A percentile compares a stretch with the other conserved stretches of the same genome.
These are phyloP conservation scores for Syngnathus acus DNA, from an alignment of 2,797 vertebrate genomes.

Conservation along the genomic window DNA sequence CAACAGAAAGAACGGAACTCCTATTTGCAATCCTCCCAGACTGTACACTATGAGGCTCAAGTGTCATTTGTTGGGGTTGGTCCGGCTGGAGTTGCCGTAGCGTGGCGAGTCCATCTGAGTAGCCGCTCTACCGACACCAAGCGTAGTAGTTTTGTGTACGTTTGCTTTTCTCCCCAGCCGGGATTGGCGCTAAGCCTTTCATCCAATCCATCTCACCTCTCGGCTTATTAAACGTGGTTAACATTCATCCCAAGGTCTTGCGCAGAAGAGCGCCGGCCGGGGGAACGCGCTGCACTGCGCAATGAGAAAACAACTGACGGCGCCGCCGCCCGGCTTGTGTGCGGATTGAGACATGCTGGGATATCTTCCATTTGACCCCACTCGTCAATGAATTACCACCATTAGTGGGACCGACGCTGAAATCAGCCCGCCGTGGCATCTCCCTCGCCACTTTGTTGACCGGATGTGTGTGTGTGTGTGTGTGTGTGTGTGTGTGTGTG, in stretches of 20 bases:
- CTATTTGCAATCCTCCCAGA: no score
- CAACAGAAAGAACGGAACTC: no score
- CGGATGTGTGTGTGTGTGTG: constrained; percentile 27
- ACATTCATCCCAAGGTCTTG: constrained; percentile 83
- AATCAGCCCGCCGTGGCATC: constrained; percentile 57
- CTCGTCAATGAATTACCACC: constrained; percentile 78
- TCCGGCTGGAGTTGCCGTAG: no score
- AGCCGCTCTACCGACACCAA: no score
- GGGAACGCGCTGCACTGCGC: constrained; percentile 71
- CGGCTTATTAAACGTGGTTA: constrained; percentile 81
- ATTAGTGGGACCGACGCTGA: constrained; percentile 74
- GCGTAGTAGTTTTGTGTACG: not conserved
- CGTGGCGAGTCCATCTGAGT: no score
- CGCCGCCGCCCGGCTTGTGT: constrained; percentile 45
- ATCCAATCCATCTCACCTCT: constrained; percentile 71
- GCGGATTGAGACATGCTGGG: constrained; percentile 71
- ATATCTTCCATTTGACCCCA: constrained; percentile 76
- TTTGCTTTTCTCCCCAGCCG: constrained; percentile 52
- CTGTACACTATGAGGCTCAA: no score
- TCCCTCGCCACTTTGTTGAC: constrained; percentile 51
- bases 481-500: constrained; percentile 25
- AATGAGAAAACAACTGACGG: constrained; percentile 74
- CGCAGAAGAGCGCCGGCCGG: constrained; percentile 74
- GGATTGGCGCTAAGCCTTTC: constrained; percentile 53
- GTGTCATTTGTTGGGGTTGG: no score